Conservation (phyloP, 1,140 invertebrate species). For the Diabrotica virgifera region DNA sequence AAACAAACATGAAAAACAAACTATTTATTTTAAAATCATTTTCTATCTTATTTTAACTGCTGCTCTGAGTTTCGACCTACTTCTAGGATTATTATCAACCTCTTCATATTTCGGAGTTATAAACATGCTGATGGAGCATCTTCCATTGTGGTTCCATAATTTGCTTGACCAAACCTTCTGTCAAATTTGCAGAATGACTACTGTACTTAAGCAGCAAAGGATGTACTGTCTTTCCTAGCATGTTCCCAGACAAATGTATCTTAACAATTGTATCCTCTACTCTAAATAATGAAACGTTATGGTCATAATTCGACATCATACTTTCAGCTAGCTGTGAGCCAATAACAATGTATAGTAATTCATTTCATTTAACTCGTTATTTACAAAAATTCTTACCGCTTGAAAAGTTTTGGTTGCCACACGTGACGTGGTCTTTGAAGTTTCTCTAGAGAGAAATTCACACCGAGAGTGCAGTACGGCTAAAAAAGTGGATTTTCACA, state of each 20-base stretch:
- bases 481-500: no score
- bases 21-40: background rate
- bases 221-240: conserved; percentile 65
- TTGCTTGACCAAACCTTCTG: conserved; percentile 58
- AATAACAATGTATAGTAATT: conserved; percentile 84
- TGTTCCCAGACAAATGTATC: conserved; percentile 77
- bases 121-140: conserved; percentile 78
- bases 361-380: conserved; percentile 95
- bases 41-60: conserved; percentile 57
- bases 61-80: conserved; percentile 83
- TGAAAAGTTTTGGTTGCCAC: conserved; percentile 92
- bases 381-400: conserved; percentile 92
- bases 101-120: conserved; percentile 70
- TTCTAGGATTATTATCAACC: conserved; percentile 74
- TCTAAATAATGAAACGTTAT: conserved; percentile 89
- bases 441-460: no score
- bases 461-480: no score
- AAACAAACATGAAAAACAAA: background rate
- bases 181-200: conserved; percentile 55
- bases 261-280: conserved; percentile 97
- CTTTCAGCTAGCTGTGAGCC: conserved; percentile 73
- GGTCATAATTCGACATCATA: conserved; percentile 72
- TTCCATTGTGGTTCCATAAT: conserved; percentile 69
- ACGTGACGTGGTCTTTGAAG: conserved; percentile 71
- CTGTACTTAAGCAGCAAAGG: conserved; percentile 64